Percentiles rank a stretch among this genome's conserved stretches.
phyloP scores from a whole-genome alignment of 2,113 vertebrate genomes.

The Zosterops pallidus region DNA sequence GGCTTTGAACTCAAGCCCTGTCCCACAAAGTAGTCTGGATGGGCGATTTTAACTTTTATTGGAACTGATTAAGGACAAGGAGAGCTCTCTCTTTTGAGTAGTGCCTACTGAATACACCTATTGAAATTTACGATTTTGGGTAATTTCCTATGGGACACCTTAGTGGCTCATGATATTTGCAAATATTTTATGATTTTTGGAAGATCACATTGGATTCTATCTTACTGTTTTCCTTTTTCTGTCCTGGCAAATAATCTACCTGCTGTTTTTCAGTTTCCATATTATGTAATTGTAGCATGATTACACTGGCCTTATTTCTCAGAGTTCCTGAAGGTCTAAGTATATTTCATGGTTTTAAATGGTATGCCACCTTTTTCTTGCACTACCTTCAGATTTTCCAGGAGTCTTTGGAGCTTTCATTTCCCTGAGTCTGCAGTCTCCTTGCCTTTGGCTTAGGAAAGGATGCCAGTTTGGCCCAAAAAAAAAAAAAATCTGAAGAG shows the following conservation, averaged over 20 bases:
- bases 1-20: background rate
- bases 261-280: background rate
- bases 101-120: background rate
- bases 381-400: background rate
- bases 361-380: background rate
- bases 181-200: background rate
- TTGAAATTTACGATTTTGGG: background rate
- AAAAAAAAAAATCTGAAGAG: background rate
- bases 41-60: background rate
- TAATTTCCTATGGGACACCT: background rate
- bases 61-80: background rate
- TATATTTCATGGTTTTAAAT: background rate
- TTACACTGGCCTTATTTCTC: background rate
- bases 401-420: background rate
- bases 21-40: background rate
- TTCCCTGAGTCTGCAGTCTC: background rate
- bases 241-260: background rate
- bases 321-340: background rate
- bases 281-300: background rate
- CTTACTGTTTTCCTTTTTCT: background rate
- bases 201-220: background rate
- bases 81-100: background rate
- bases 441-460: background rate
- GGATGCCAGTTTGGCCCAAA: background rate
- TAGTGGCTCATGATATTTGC: background rate